Conservation (phyloP, 2,888 invertebrate genomes). For the Orchesella flavescens region DNA sequence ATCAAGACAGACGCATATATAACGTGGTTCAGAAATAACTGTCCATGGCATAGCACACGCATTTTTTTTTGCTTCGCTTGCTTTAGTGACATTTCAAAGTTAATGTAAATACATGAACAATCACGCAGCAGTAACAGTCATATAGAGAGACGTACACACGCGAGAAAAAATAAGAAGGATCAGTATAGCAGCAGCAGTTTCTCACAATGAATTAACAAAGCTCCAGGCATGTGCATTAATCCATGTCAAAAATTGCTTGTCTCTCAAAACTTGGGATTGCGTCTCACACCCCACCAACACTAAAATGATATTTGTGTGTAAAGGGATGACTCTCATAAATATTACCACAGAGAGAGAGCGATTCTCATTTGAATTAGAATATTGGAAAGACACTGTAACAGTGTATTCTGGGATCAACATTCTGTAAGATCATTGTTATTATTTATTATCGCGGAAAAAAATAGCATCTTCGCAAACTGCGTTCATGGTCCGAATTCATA, state of each 20-base stretch:
- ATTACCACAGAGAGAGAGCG: too few relatives aligned
- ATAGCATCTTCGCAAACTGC: too few relatives aligned
- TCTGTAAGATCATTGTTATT: too few relatives aligned
- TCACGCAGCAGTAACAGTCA: background rate
- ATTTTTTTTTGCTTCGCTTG: background rate
- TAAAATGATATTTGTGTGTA: background rate
- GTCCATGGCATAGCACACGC: too few relatives aligned
- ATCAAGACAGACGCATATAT: background rate
- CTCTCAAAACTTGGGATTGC: too few relatives aligned
- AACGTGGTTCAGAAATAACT: too few relatives aligned
- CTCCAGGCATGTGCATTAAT: slow-evolving; percentile 12
- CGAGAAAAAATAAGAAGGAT: too few relatives aligned
- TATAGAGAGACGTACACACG: background rate
- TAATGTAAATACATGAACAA: slow-evolving; percentile 30
- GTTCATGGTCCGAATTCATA: too few relatives aligned
- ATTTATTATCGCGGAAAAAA: background rate
- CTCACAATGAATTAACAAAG: background rate
- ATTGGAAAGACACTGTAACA: background rate
- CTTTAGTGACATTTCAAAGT: slow-evolving; percentile 1
- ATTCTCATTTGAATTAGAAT: background rate
- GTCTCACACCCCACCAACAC: too few relatives aligned
- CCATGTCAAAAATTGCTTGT: slow-evolving; percentile 5
- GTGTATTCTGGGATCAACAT: background rate
- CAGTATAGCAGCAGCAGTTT: too few relatives aligned
- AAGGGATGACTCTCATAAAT: too few relatives aligned